Evolutionary conservation across 2,888 invertebrate species (phyloP).

Genomic region (Drosophila melanocephala): DNA sequence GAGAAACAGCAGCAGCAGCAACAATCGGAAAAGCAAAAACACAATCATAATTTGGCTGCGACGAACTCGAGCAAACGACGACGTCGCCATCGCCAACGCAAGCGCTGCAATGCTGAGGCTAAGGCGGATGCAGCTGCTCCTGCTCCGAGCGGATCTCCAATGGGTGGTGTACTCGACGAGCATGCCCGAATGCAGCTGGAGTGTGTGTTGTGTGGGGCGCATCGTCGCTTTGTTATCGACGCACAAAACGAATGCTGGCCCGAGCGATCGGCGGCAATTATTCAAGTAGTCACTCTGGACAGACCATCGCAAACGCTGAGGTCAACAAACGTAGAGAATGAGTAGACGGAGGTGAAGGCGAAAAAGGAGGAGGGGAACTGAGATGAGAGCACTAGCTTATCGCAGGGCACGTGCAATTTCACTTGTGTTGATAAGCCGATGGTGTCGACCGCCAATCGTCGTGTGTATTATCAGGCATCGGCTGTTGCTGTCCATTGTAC

Average conservation of each 20-base stretch:
- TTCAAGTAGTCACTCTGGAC: slow-evolving; percentile 52
- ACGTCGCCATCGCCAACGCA: slow-evolving; percentile 28
- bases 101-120: background rate
- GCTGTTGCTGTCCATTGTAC: slow-evolving; percentile 30
- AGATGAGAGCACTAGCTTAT: slow-evolving; percentile 40
- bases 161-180: slow-evolving; percentile 36
- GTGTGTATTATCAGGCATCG: slow-evolving; percentile 40
- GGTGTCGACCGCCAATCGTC: background rate
- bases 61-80: background rate
- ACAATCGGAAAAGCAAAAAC: background rate
- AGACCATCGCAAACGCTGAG: background rate
- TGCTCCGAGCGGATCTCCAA: background rate
- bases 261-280: slow-evolving; percentile 80
- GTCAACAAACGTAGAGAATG: background rate
- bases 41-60: background rate
- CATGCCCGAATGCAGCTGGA: slow-evolving; percentile 54
- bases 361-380: slow-evolving; percentile 8
- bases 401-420: slow-evolving; percentile 18
- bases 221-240: slow-evolving; percentile 75
- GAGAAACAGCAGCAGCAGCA: slow-evolving; percentile 1
- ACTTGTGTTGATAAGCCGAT: slow-evolving; percentile 40
- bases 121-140: background rate
- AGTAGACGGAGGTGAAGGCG: background rate
- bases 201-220: slow-evolving; percentile 77
- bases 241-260: slow-evolving; percentile 82